Base-by-base conservation (phyloP, 2,888 invertebrate species). In the Drosophila recens region DNA sequence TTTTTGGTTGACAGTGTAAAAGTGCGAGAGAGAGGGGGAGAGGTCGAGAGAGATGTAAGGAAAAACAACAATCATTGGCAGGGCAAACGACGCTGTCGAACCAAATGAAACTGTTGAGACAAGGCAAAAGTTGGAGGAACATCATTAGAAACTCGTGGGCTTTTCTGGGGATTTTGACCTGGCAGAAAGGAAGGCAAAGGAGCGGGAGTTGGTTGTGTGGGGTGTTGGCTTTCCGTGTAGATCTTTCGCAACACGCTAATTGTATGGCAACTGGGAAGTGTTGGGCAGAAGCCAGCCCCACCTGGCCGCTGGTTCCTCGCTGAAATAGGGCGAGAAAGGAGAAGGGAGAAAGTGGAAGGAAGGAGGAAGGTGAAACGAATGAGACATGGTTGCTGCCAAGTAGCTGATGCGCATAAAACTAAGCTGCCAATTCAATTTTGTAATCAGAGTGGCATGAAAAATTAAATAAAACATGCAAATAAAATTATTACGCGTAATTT, bases 401-500 rank as follows among this genome's bases (percentile, higher is more conserved):
- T 84, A 77, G 81, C 81, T 77, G 78, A 72, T 75, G 76, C 66
- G 69, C 75, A 72, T 77, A 80, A 80, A 87, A 87, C 88, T 87
- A 89, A 85, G 87, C 87, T 89, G 87, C 81, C 88, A 89, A 87
- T 89, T 89, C 85, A 88, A 89, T 89, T 89, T 89, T 71, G 80
- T 83, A 89, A 82, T 89, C 86, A 84, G 85, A 83, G 88, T 76
- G 83, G 85, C 87, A 88, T 88, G 81, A 87, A 87, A 88, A 87
- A 87, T 84, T 86, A 85, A 87, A 87, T 87, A 86, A 86, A 88
- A 87, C 87, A 88, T 81, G 87, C 81, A 88, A 84, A 86, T 86
- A 87, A 87, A 87, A 87, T 87, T 87, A 88, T 86, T 87, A 82
- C 87, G 87, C 87, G 72, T 87, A 87, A 85, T 83, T 83, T 83